These are phyloP conservation scores for Tribolium madens DNA, from an alignment of 1,140 invertebrate genomes.

Conservation along the genomic window DNA sequence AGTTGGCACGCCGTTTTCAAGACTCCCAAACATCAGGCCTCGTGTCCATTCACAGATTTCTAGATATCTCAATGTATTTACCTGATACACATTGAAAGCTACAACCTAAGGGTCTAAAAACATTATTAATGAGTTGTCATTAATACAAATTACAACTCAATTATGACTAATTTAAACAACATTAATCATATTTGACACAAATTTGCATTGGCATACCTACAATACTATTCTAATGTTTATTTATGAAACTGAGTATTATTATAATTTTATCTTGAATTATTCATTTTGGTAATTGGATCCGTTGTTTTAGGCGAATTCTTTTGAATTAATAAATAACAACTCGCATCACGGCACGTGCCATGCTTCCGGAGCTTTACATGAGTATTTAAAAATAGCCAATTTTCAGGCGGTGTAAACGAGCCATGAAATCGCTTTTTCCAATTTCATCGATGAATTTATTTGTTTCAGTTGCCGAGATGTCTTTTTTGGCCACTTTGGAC, in stretches of 20 bases:
- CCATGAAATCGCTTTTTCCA: background rate
- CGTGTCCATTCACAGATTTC: constrained; percentile 24
- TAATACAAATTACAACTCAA: constrained; percentile 55
- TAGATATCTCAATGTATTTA: constrained; percentile 39
- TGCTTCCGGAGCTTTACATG: background rate
- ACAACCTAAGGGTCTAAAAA: constrained; percentile 46
- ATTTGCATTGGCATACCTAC: constrained; percentile 49
- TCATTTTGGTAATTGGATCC: constrained; percentile 37
- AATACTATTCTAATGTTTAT: constrained; percentile 38
- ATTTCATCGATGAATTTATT: background rate
- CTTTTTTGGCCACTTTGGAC: constrained; percentile 67
- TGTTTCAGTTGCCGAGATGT: constrained; percentile 58
- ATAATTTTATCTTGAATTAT: constrained; percentile 36
- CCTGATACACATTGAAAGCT: constrained; percentile 48
- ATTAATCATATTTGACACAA: constrained; percentile 56
- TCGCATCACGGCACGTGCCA: constrained; percentile 13
- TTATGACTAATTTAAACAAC: constrained; percentile 53
- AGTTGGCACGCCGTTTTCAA: no score
- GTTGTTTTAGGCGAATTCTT: constrained; percentile 37
- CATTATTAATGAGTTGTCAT: constrained; percentile 57
- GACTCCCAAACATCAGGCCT: background rate
- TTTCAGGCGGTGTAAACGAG: background rate
- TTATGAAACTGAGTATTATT: constrained; percentile 30
- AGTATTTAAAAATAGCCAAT: background rate
- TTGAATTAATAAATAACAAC: constrained; percentile 30